Base-by-base conservation (phyloP, 1,140 invertebrate species). In the Planococcus citri region DNA sequence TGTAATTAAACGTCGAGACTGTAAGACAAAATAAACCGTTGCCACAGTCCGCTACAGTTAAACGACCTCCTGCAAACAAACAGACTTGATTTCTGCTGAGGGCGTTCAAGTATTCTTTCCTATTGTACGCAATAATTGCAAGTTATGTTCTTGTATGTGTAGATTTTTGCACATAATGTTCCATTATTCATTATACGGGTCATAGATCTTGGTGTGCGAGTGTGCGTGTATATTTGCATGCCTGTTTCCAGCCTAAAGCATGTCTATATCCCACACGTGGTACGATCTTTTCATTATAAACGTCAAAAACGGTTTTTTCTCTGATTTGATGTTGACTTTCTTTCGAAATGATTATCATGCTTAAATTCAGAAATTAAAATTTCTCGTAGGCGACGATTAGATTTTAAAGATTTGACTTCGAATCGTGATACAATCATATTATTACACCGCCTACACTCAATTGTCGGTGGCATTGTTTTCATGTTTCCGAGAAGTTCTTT, bases 131-230 rank as follows among this genome's bases (percentile, higher is more conserved):
- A n/a, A n/a, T 51, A 51, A 51, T 51, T 51, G 17, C 41, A 17
- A 51, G 41, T 51, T 51, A 51, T 51, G 41, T 51, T 51, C 41
- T 51, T 51, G n/a, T 9, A 51, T 9, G 41, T 51, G 41, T 51
- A 51, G 41, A 51, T 51, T 51, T 51, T 20, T 51, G 41, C 41
- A 51, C 41, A 51, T 51, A 51, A 51, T 51, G 41, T 51, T 51
- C 41, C 41, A 51, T 51, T 51, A 51, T 51, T 51, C 17, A 51
- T 51, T 51, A 51, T 51, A 51, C 41, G 17, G 41, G 41, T 51
- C 41, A 51, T 9, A 51, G 41, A 51, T 51, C 41, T n/a, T 51
- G 3, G 12, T 33, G 29, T 33, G 3, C 29, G 12, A 12, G 12
- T 33, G 3, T 12, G 12, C 4, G 12, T 33, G 29, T 6, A 33